A percentile compares a stretch with the other conserved stretches of the same genome.
These are phyloP conservation scores for Mus pahari DNA, from an alignment of 2,113 vertebrate species.

Conservation along the genomic window DNA sequence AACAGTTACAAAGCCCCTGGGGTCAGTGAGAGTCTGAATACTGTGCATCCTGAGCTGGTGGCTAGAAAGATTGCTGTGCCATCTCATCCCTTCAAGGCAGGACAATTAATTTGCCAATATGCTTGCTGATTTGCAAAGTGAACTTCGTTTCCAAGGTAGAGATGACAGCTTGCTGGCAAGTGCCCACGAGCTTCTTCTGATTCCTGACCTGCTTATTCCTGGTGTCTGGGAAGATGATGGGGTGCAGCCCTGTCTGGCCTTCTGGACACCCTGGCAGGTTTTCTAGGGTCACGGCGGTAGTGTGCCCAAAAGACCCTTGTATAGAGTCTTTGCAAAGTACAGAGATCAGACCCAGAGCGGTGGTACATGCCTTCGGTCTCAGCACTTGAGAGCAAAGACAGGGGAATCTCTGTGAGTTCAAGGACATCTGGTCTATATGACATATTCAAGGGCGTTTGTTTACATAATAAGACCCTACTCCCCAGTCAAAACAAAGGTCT, in stretches of 20 bases:
- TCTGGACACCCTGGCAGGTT: neutral
- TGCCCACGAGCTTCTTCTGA: neutral
- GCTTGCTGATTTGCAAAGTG: neutral
- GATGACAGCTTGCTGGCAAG: neutral
- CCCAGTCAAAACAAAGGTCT: neutral
- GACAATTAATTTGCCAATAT: neutral
- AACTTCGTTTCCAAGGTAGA: neutral
- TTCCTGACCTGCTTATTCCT: neutral
- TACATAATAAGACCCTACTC: neutral
- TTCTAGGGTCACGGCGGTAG: neutral
- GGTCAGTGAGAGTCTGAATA: neutral
- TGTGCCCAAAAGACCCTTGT: no score
- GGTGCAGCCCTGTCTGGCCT: neutral
- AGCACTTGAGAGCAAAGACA: neutral
- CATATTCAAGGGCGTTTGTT: no score
- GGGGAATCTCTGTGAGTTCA: neutral
- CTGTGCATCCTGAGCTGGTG: neutral
- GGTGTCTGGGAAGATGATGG: neutral
- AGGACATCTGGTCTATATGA: neutral
- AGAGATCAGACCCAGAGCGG: slow-evolving; percentile 73
- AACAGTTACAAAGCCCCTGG: neutral
- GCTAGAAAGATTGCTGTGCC: neutral
- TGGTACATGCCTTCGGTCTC: neutral
- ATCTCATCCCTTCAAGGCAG: neutral
- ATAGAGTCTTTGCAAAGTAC: neutral